Percentiles rank a stretch among this genome's conserved stretches.
phyloP scores from a whole-genome alignment of 2,113 vertebrate genomes.

The Irena cyanogastra region DNA sequence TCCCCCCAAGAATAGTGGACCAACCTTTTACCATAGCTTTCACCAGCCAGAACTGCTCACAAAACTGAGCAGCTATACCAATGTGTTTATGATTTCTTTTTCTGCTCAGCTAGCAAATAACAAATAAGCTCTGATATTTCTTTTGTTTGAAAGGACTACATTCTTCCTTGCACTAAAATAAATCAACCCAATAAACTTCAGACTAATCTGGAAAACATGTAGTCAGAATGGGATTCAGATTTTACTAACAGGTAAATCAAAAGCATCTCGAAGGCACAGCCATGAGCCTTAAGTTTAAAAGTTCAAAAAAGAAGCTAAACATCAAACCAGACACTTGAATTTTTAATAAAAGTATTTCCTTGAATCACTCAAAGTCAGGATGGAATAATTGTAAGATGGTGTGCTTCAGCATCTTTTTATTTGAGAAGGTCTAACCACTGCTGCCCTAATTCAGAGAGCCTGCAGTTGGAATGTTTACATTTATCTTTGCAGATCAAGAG shows the following conservation, averaged over 20 bases:
- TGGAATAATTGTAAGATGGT: background rate
- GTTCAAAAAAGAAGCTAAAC: background rate
- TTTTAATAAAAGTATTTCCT: background rate
- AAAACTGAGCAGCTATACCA: background rate
- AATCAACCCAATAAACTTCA: background rate
- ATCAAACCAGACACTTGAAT: background rate
- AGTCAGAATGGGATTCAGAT: background rate
- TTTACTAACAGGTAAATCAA: background rate
- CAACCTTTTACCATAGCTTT: background rate
- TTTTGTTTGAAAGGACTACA: background rate
- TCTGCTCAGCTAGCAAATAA: background rate
- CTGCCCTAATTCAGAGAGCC: background rate
- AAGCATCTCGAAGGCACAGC: background rate
- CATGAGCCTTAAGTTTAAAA: background rate
- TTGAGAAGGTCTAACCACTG: background rate
- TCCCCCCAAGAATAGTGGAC: accelerated
- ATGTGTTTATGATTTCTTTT: background rate
- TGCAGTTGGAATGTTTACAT: background rate
- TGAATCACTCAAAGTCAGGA: background rate
- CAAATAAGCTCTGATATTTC: background rate
- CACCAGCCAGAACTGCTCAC: background rate
- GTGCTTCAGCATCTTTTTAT: background rate
- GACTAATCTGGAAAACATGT: background rate
- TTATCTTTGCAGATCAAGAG: background rate
- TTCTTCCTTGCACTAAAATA: background rate